Evolutionary conservation across 2,797 vertebrate species (phyloP).

Genomic region (Coracias cyanogaster): DNA sequence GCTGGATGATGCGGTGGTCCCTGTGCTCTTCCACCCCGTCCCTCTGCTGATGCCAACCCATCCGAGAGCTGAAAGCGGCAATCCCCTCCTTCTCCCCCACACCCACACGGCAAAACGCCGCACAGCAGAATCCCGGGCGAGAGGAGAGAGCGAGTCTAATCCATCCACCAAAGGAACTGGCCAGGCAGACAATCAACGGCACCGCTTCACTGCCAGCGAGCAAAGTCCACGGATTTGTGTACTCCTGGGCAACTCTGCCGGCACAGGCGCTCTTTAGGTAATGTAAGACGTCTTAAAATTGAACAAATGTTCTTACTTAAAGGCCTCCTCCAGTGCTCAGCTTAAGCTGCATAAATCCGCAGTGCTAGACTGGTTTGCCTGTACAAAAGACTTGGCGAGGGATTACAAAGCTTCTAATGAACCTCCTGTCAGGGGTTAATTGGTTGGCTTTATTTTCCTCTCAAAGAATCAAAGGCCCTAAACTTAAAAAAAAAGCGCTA

Average conservation of each 20-base stretch:
- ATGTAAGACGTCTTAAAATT: constrained; percentile 77
- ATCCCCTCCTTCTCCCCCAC: background rate
- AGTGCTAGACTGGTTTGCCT: constrained; percentile 76
- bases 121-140: constrained; percentile 47
- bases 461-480: constrained; percentile 79
- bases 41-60: background rate
- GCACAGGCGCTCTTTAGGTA: constrained; percentile 78
- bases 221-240: constrained; percentile 55
- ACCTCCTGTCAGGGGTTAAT: constrained; percentile 85
- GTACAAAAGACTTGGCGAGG: constrained; percentile 83
- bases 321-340: constrained; percentile 79
- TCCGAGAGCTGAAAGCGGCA: background rate
- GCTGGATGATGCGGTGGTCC: background rate
- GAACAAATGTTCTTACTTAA: constrained; percentile 83
- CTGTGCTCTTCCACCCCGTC: background rate
- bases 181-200: constrained; percentile 23
- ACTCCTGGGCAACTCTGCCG: constrained; percentile 70
- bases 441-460: constrained; percentile 81
- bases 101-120: background rate
- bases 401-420: constrained; percentile 81
- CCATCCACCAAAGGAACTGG: constrained; percentile 59
- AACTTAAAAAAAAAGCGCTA: constrained; percentile 47
- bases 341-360: constrained; percentile 80
- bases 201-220: constrained; percentile 40
- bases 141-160: constrained; percentile 35